These are phyloP conservation scores for Brachionus paranguensis DNA, from an alignment of 1,140 invertebrate genomes.

Conservation along the genomic window DNA sequence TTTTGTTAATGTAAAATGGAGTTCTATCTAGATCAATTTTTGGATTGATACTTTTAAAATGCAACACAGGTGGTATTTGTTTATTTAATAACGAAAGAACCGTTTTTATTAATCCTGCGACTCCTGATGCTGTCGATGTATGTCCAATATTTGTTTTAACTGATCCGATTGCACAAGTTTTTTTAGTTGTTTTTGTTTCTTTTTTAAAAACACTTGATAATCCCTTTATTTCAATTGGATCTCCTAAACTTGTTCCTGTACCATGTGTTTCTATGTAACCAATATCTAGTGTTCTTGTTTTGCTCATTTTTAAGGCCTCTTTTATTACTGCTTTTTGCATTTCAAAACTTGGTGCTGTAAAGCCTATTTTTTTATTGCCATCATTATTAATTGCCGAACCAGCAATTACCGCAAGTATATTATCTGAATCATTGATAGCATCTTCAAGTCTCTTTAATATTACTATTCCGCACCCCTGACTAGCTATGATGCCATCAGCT, in stretches of 20 bases:
- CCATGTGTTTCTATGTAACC: conserved; percentile 5
- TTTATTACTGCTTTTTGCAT: background rate
- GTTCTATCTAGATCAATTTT: background rate
- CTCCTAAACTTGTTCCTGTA: background rate
- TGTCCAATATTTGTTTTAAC: conserved; percentile 36
- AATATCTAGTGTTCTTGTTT: background rate
- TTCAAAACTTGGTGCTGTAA: background rate
- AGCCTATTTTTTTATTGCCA: background rate
- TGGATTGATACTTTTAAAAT: background rate
- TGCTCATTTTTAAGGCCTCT: background rate
- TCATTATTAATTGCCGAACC: background rate
- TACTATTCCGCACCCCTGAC: background rate
- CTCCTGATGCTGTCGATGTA: background rate
- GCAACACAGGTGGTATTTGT: background rate
- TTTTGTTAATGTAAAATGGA: background rate
- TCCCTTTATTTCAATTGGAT: background rate
- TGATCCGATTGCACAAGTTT: background rate
- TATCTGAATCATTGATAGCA: background rate
- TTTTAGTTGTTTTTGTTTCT: background rate
- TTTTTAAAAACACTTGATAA: background rate
- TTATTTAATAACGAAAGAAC: background rate
- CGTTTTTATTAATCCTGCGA: conserved; percentile 13
- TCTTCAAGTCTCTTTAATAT: background rate
- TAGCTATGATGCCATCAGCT: background rate
- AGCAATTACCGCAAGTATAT: background rate